These are phyloP conservation scores for Fissipunctia ypsillon DNA, from an alignment of 2,888 invertebrate species.

Conservation along the genomic window DNA sequence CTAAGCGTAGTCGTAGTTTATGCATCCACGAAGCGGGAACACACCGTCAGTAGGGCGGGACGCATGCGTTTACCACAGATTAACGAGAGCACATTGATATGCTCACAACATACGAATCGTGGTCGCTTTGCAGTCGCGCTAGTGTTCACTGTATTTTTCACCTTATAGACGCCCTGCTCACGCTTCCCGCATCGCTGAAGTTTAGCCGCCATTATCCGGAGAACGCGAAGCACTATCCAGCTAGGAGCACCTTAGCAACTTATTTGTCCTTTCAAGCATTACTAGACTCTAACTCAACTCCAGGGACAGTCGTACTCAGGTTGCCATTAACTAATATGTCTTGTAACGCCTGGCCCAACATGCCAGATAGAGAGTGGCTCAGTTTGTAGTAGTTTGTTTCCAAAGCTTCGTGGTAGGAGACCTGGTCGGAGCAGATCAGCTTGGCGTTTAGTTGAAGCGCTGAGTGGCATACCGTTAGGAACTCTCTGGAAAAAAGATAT, in stretches of 20 bases:
- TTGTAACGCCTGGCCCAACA: constrained; percentile 94
- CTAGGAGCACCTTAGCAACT: constrained; percentile 25
- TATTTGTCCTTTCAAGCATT: constrained; percentile 91
- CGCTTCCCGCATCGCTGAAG: neutral
- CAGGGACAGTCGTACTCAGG: constrained; percentile 95
- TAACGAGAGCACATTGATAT: too few species aligned
- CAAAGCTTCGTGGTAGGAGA: constrained; percentile 97
- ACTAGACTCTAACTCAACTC: constrained; percentile 95
- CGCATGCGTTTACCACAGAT: too few species aligned
- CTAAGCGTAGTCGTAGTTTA: too few species aligned
- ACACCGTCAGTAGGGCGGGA: too few species aligned
- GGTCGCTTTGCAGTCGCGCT: neutral
- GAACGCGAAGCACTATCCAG: constrained; percentile 5
- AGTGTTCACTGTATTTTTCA: neutral
- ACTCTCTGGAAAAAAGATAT: constrained; percentile 92
- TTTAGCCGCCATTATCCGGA: neutral
- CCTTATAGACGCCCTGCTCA: neutral
- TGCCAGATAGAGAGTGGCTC: constrained; percentile 93
- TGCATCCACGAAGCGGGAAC: too few species aligned
- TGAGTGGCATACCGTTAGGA: constrained; percentile 96
- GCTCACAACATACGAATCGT: too few species aligned
- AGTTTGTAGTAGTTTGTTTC: constrained; percentile 96
- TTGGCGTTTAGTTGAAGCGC: constrained; percentile 97
- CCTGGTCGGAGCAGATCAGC: constrained; percentile 96
- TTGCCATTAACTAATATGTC: constrained; percentile 93